Evolutionary conservation across 1,140 invertebrate genomes (phyloP).

Genomic region (Drosophila persimilis): DNA sequence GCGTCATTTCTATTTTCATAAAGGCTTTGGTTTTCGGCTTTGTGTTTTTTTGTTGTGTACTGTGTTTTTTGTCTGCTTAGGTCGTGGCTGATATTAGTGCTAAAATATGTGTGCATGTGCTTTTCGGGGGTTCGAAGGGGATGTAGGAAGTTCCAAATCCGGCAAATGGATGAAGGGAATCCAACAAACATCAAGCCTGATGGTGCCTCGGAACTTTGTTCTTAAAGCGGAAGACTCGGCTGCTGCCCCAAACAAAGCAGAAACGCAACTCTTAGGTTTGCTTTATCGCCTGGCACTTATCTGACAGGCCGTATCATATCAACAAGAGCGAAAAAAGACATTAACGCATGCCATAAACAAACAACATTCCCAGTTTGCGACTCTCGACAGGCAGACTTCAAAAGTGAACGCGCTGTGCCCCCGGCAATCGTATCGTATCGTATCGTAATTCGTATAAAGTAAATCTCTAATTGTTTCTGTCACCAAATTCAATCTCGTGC

Average conservation of each 20-base stretch:
- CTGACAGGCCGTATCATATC: slow-evolving; percentile 32
- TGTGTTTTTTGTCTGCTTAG: slow-evolving; percentile 44
- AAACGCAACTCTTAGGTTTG: slow-evolving; percentile 14
- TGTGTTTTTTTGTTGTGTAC: slow-evolving; percentile 10
- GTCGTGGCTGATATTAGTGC: slow-evolving; percentile 51
- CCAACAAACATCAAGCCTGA: no score
- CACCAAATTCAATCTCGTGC: slow-evolving; percentile 62
- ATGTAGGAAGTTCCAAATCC: slow-evolving; percentile 19
- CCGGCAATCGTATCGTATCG: no score
- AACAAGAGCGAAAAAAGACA: slow-evolving; percentile 6
- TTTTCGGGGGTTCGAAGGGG: slow-evolving; percentile 29
- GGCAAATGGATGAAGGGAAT: neutral
- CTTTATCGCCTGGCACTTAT: slow-evolving; percentile 34
- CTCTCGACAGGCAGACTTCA: slow-evolving; percentile 14
- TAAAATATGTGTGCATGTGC: slow-evolving; percentile 10
- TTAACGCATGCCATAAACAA: slow-evolving; percentile 47
- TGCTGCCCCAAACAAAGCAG: neutral
- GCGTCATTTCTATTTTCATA: slow-evolving; percentile 77
- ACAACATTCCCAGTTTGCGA: slow-evolving; percentile 28
- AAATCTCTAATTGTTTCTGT: slow-evolving; percentile 64
- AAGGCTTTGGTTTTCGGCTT: slow-evolving; percentile 53
- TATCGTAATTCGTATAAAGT: slow-evolving; percentile 22
- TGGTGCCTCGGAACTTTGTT: no score
- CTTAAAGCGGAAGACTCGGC: no score
- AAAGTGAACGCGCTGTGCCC: slow-evolving; percentile 38